These are phyloP conservation scores for Aplidium turbinatum DNA, from an alignment of 23 tunicate species.

Conservation along the genomic window DNA sequence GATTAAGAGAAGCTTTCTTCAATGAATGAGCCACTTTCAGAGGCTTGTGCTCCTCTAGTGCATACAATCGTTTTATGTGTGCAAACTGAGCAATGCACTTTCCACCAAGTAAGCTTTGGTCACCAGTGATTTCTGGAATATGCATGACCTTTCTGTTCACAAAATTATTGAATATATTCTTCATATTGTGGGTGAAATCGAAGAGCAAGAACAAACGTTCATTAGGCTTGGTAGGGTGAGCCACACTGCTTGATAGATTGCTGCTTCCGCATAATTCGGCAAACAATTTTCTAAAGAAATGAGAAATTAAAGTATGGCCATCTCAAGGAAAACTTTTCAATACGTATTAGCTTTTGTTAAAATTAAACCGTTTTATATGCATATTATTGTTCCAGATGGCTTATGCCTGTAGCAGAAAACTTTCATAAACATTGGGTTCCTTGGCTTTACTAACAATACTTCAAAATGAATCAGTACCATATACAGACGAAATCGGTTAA, in stretches of 20 bases:
- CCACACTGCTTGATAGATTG: not conserved
- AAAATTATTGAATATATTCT: not conserved
- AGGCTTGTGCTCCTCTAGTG: constrained; percentile 1
- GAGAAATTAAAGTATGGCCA: not conserved
- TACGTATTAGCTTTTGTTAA: too few relatives aligned
- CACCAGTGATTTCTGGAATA: not conserved
- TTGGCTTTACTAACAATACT: too few relatives aligned
- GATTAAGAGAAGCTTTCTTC: constrained; percentile 13
- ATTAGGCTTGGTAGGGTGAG: not conserved
- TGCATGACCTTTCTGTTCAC: not conserved
- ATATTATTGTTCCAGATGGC: too few relatives aligned
- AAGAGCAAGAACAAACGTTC: constrained; percentile 18
- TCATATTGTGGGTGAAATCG: constrained; percentile 20
- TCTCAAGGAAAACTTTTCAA: too few relatives aligned
- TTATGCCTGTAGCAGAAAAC: too few relatives aligned
- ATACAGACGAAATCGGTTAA: too few relatives aligned
- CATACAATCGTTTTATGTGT: constrained; percentile 11
- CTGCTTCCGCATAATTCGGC: not conserved
- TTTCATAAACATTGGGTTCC: too few relatives aligned
- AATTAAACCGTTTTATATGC: too few relatives aligned
- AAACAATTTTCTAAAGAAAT: constrained; percentile 1
- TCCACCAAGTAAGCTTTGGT: not conserved
- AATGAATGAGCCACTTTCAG: constrained; percentile 16
- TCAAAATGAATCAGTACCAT: too few relatives aligned
- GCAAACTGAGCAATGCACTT: constrained; percentile 5